These are phyloP conservation scores for Eurois occulta DNA, from an alignment of 2,888 invertebrate genomes.

Conservation along the genomic window DNA sequence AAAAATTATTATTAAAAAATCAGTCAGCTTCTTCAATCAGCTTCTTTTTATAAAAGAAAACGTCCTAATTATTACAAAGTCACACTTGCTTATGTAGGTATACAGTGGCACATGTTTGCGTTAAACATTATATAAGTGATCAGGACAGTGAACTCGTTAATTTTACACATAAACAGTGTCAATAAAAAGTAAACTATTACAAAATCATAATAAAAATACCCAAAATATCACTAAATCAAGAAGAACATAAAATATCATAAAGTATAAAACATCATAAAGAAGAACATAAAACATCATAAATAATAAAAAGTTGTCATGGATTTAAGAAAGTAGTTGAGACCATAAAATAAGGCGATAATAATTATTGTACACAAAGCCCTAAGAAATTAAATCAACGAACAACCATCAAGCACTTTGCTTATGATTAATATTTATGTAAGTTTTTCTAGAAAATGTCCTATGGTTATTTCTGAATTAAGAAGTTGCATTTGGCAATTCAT, in stretches of 20 bases:
- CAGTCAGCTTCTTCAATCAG: background rate
- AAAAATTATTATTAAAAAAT: background rate
- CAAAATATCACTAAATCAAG: no score
- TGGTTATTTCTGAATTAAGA: background rate
- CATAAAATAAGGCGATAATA: no score
- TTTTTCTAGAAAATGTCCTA: conserved; percentile 1
- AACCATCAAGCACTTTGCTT: background rate
- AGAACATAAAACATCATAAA: no score
- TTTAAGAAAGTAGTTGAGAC: no score
- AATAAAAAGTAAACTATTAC: no score
- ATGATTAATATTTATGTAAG: background rate
- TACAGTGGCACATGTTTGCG: no score
- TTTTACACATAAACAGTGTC: no score
- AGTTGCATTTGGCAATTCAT: conserved; percentile 10
- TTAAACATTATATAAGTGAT: background rate
- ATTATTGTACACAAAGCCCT: no score
- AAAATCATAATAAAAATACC: no score
- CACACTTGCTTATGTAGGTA: background rate
- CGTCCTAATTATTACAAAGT: background rate
- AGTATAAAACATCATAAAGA: no score
- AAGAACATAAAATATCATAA: no score
- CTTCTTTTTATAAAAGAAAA: background rate
- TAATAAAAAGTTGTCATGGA: no score
- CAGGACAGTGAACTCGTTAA: background rate
- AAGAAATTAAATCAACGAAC: background rate